Percentiles rank a stretch among this genome's conserved stretches.
Evolutionary conservation across 2,113 vertebrate genomes (phyloP).

Genomic region (Campylorhamphus procurvoides): DNA sequence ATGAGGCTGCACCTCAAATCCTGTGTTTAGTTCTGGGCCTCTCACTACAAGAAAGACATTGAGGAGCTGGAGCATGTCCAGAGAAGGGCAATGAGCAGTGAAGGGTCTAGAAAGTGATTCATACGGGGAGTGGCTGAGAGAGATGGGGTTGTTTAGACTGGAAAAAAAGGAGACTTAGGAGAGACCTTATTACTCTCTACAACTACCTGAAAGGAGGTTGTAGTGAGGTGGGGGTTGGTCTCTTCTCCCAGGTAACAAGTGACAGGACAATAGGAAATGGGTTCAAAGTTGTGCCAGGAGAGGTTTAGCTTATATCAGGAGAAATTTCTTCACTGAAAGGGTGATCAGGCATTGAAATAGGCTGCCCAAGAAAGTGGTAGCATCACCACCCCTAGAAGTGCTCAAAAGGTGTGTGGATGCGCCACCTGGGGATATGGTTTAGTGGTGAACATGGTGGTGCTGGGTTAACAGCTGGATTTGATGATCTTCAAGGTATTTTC

Average conservation of each 20-base stretch:
- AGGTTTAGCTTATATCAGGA: background rate
- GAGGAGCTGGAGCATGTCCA: background rate
- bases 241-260: background rate
- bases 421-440: background rate
- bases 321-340: background rate
- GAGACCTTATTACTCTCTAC: background rate
- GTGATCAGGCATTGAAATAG: background rate
- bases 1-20: fast-evolving
- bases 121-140: background rate
- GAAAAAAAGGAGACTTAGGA: background rate
- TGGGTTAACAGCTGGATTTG: background rate
- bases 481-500: background rate
- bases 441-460: background rate
- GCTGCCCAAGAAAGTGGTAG: background rate
- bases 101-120: background rate
- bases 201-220: background rate
- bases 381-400: background rate
- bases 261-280: background rate
- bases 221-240: background rate
- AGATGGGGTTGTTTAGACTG: background rate
- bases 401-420: background rate
- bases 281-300: background rate
- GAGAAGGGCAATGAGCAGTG: background rate
- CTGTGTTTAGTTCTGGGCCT: background rate
- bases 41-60: background rate